A percentile compares a stretch with the other conserved stretches of the same genome.
These are phyloP conservation scores for Cyclophora albipunctata DNA, from an alignment of 2,888 invertebrate species.

Conservation along the genomic window DNA sequence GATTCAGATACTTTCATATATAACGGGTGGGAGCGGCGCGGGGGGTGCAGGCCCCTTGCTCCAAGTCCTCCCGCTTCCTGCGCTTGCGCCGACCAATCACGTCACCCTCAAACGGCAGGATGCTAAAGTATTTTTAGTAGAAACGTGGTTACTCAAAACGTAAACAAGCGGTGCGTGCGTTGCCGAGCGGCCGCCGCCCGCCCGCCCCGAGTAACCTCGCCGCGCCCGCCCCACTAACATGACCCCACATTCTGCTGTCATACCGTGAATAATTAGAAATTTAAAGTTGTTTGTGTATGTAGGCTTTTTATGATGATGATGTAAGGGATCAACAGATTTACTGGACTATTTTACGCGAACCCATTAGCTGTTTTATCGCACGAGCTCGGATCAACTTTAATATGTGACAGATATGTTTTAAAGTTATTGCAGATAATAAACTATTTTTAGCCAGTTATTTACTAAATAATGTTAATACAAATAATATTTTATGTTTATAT, in stretches of 20 bases:
- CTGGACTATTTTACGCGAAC: conserved; percentile 10
- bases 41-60: conserved; percentile 37
- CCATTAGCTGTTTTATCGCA: conserved; percentile 12
- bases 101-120: conserved; percentile 71
- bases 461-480: too few relatives aligned
- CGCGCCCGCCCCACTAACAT: conserved; percentile 27
- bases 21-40: conserved; percentile 32
- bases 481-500: too few relatives aligned
- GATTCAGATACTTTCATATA: conserved; percentile 63
- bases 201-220: conserved; percentile 34
- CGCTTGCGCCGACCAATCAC: conserved; percentile 61
- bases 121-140: conserved; percentile 70
- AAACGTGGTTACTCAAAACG: conserved; percentile 71
- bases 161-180: conserved; percentile 62
- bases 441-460: too few relatives aligned
- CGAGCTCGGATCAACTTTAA: not conserved
- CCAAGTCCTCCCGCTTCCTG: conserved; percentile 60
- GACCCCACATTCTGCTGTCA: conserved; percentile 33
- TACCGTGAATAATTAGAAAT: conserved; percentile 43
- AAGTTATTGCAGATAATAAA: too few relatives aligned
- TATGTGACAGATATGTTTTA: too few relatives aligned
- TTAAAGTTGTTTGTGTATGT: conserved; percentile 39
- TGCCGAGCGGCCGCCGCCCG: conserved; percentile 33
- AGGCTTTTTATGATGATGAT: conserved; percentile 35
- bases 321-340: conserved; percentile 21